phyloP scores from a whole-genome alignment of 2,888 invertebrate genomes.

The Thyatira batis region DNA sequence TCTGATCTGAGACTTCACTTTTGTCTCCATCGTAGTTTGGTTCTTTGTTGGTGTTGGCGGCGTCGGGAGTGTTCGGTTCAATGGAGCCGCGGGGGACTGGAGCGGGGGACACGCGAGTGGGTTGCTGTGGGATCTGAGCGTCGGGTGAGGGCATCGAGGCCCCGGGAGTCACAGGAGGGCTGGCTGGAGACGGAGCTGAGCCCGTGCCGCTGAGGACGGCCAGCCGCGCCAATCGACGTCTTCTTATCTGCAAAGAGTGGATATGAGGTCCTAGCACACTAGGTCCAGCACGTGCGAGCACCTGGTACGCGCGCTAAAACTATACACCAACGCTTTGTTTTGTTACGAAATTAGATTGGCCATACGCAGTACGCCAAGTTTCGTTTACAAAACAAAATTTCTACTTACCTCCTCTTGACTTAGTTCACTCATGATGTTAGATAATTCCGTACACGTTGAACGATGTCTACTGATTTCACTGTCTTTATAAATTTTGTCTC shows the following conservation, averaged over 20 bases:
- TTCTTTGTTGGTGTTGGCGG: constrained; percentile 63
- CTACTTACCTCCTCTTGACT: constrained; percentile 93
- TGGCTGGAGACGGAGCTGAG: constrained; percentile 73
- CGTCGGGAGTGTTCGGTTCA: constrained; percentile 59
- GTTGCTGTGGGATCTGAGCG: constrained; percentile 38
- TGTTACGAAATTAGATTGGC: constrained; percentile 81
- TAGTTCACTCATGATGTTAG: constrained; percentile 88
- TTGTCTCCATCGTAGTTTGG: constrained; percentile 62
- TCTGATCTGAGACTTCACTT: constrained; percentile 58
- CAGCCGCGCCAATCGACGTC: constrained; percentile 88
- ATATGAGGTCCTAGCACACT: constrained; percentile 43
- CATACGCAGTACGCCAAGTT: constrained; percentile 72
- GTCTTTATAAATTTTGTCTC: constrained; percentile 55
- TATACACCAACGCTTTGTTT: constrained; percentile 76
- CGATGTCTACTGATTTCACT: constrained; percentile 45
- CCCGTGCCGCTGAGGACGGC: constrained; percentile 83
- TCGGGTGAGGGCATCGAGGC: constrained; percentile 62
- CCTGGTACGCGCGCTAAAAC: constrained; percentile 49
- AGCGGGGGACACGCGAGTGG: constrained; percentile 48
- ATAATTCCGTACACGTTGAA: constrained; percentile 42
- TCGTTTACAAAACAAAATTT: constrained; percentile 67
- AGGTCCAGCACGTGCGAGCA: constrained; percentile 59
- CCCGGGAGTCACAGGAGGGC: constrained; percentile 73
- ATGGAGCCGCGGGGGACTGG: constrained; percentile 52
- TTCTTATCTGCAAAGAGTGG: constrained; percentile 85